phyloP scores from a whole-genome alignment of 2,113 vertebrate genomes.

The Anser cygnoides region DNA sequence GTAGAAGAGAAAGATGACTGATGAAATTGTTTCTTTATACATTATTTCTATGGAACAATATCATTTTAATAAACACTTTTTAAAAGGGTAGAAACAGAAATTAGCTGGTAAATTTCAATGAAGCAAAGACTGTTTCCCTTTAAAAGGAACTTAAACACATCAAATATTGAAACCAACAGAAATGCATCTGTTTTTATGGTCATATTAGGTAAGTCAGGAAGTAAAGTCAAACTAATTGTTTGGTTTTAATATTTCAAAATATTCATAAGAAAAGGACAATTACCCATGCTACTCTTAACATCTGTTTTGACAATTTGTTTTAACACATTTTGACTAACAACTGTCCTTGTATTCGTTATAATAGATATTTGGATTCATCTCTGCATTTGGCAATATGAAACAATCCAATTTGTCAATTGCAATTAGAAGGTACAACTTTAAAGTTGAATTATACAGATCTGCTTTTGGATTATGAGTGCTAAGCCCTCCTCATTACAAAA shows the following conservation, averaged over 20 bases:
- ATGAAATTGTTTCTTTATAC: neutral
- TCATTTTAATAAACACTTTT: neutral
- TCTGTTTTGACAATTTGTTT: neutral
- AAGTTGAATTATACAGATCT: neutral
- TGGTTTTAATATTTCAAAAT: neutral
- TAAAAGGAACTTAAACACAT: neutral
- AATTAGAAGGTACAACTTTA: neutral
- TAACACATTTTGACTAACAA: neutral
- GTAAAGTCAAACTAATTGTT: neutral
- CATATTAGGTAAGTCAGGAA: neutral
- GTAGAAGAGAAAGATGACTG: neutral
- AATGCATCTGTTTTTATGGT: neutral
- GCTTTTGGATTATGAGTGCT: neutral
- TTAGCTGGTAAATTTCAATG: neutral
- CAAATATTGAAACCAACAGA: neutral
- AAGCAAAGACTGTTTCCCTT: neutral
- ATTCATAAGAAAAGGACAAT: neutral
- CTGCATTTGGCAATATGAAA: neutral
- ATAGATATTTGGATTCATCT: neutral
- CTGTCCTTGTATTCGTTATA: neutral
- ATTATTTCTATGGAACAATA: neutral
- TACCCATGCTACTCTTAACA: neutral
- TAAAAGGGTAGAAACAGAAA: neutral
- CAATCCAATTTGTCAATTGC: neutral
- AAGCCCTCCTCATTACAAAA: neutral